These are phyloP conservation scores for Parnassius apollo DNA, from an alignment of 2,888 invertebrate species.

Conservation along the genomic window DNA sequence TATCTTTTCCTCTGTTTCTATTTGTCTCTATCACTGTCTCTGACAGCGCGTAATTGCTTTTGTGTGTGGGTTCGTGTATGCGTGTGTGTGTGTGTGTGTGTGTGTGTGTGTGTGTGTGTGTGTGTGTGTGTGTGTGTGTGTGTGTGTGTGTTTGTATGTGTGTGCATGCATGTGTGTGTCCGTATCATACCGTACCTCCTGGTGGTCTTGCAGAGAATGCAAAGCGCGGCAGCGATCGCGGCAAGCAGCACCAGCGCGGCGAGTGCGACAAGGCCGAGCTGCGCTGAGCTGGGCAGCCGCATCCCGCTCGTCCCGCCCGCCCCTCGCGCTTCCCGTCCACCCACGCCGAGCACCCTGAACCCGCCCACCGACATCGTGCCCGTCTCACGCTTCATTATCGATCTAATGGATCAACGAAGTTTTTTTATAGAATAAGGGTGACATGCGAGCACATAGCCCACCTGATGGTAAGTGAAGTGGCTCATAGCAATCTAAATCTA, in stretches of 20 bases:
- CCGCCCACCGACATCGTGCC: conserved; percentile 82
- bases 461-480: too few species aligned
- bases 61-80: too few species aligned
- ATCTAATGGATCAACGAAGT: conserved; percentile 61
- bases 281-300: conserved; percentile 83
- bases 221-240: conserved; percentile 88
- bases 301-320: conserved; percentile 59
- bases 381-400: conserved; percentile 81
- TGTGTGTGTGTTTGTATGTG: not conserved
- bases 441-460: too few species aligned
- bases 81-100: too few species aligned
- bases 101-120: too few species aligned
- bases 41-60: too few species aligned
- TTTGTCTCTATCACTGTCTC: too few species aligned
- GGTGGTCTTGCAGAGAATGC: conserved; percentile 85
- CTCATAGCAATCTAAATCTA: too few species aligned
- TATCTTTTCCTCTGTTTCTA: too few species aligned
- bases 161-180: too few species aligned
- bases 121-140: too few species aligned
- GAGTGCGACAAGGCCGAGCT: conserved; percentile 89
- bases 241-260: conserved; percentile 91
- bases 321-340: conserved; percentile 62
- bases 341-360: conserved; percentile 85
- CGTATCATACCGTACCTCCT: conserved; percentile 69
- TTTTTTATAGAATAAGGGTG: too few species aligned